A percentile compares a stretch with the other conserved stretches of the same genome.
Conservation (phyloP, 1,140 invertebrate genomes). For the Orius insidiosus region DNA sequence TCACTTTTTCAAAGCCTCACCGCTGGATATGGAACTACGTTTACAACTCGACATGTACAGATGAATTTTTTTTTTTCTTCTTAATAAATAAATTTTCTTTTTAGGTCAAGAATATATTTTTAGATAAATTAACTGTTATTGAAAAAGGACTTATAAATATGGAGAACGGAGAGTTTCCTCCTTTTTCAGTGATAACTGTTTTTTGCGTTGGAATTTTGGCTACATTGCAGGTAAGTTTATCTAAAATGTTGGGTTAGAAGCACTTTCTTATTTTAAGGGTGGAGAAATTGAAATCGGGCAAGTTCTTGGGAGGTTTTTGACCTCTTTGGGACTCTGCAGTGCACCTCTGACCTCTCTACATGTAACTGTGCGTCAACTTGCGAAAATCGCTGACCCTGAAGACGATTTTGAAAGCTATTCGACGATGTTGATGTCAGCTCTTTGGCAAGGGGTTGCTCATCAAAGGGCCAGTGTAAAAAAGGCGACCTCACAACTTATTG, state of each 20-base stretch:
- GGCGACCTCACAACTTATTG: conserved; percentile 40
- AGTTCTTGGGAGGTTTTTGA: conserved; percentile 33
- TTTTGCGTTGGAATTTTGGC: conserved; percentile 21
- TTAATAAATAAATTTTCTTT: background rate
- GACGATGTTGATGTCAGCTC: conserved; percentile 29
- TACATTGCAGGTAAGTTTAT: conserved; percentile 16
- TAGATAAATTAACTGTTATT: conserved; percentile 1
- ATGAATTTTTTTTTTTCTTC: background rate
- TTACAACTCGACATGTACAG: background rate
- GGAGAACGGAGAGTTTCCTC: background rate
- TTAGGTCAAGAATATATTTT: conserved; percentile 3
- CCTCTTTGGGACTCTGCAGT: conserved; percentile 32
- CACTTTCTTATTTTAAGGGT: conserved; percentile 16
- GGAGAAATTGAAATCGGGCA: conserved; percentile 29
- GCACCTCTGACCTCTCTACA: conserved; percentile 33
- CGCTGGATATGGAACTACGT: conserved; percentile 30
- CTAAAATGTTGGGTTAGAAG: too few species aligned
- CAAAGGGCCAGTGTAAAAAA: conserved; percentile 37
- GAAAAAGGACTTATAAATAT: conserved; percentile 4
- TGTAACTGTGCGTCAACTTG: conserved; percentile 26
- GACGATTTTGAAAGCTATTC: conserved; percentile 5
- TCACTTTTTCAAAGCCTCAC: conserved; percentile 24
- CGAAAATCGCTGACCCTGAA: conserved; percentile 21
- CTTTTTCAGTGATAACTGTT: conserved; percentile 13
- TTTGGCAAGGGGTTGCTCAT: conserved; percentile 56